phyloP scores from a whole-genome alignment of 2,888 invertebrate species.

The Philereme transversata region DNA sequence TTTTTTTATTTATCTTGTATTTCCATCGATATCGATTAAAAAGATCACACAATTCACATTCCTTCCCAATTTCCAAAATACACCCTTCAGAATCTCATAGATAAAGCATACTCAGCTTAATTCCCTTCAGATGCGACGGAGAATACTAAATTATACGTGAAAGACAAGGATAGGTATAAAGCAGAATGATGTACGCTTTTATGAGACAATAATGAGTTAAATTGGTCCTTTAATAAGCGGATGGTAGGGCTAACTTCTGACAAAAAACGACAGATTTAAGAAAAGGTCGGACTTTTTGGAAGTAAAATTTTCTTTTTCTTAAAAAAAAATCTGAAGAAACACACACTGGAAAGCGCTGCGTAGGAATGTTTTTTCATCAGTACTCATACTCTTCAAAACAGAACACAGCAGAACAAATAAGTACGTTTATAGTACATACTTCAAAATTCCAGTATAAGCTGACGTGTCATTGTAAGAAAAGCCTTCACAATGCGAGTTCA shows the following conservation, averaged over 20 bases:
- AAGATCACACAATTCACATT: conserved; percentile 31
- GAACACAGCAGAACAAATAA: no score
- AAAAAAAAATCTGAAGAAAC: no score
- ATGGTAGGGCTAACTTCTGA: conserved; percentile 11
- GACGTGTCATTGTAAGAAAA: no score
- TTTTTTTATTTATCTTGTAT: no score
- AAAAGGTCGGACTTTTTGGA: conserved; percentile 11
- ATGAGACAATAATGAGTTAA: conserved; percentile 81
- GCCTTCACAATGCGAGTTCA: no score
- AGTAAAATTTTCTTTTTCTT: no score
- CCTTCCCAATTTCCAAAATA: conserved; percentile 72
- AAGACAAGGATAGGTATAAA: conserved; percentile 57
- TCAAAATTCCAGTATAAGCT: no score
- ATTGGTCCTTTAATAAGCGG: conserved; percentile 62
- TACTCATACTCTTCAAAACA: no score
- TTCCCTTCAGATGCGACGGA: conserved; percentile 32
- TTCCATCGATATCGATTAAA: no score
- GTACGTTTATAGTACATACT: no score
- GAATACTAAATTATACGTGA: conserved; percentile 43
- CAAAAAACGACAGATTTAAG: background rate
- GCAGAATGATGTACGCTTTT: conserved; percentile 81
- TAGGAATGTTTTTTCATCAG: no score
- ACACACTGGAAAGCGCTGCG: no score
- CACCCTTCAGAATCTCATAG: conserved; percentile 69
- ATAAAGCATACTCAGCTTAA: conserved; percentile 63